Conservation (phyloP, 2,797 vertebrate species). For the Anguilla anguilla region DNA sequence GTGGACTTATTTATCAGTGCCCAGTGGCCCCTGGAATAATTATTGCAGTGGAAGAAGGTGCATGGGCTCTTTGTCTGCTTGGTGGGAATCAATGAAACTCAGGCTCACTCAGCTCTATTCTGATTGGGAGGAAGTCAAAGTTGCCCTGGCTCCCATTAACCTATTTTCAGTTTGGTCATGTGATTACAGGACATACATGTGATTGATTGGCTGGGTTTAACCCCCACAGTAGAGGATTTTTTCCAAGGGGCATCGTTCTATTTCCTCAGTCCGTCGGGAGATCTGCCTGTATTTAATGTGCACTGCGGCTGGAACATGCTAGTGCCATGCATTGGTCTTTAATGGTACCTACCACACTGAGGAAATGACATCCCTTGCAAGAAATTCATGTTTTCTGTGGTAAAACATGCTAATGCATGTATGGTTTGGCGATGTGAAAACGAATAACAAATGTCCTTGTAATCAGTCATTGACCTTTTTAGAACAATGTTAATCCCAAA, state of each 20-base stretch:
- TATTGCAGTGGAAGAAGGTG: not conserved
- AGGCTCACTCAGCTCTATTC: not conserved
- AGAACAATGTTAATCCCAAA: not conserved
- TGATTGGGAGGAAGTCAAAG: not conserved
- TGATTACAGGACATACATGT: not conserved
- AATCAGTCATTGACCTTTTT: not conserved
- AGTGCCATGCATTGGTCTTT: not conserved
- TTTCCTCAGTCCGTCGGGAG: not conserved
- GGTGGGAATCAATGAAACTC: not conserved
- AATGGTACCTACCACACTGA: not conserved
- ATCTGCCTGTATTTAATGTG: not conserved
- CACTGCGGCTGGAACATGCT: not conserved
- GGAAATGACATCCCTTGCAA: not conserved
- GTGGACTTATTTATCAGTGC: slow-evolving; percentile 3
- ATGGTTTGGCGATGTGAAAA: not conserved
- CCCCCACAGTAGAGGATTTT: not conserved
- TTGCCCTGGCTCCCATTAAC: not conserved
- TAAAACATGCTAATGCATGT: too few species aligned
- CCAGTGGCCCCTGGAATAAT: not conserved
- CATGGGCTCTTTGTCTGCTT: not conserved
- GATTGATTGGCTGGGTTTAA: not conserved
- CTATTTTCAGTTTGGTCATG: slow-evolving; percentile 17
- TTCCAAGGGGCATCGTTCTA: not conserved
- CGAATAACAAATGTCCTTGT: not conserved
- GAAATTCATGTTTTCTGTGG: too few species aligned